Base-by-base conservation (phyloP, 37 sponge, comb jelly and placozoan genomes). In the Axinella damicornis region DNA sequence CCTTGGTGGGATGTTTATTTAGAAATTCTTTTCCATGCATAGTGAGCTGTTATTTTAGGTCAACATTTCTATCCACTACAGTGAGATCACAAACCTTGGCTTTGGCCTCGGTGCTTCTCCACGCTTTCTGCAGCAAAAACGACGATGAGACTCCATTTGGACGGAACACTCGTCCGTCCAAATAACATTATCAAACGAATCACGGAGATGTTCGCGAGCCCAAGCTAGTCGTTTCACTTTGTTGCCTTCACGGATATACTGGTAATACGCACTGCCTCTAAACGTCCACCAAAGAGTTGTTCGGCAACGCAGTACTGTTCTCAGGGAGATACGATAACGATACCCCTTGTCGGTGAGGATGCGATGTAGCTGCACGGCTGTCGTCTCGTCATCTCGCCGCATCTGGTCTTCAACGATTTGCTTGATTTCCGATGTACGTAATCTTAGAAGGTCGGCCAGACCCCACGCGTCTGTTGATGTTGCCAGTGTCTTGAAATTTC, bases 281-380 rank as follows among this genome's bases (percentile, higher is more conserved):
- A 79, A 79, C 36, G 80, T 79, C 80, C 80, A 79, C 46, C 80
- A 65, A 2, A 79, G 67, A 27, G 80, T 19, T 32, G 80, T 28
- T 36, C 80, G 28, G 54, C 80, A 65, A 21, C 80, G 80, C 28
- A 79, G 32, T 18, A 79, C 53, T 30, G 80, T 79, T 16, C 46
- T 38, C 30, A 66, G 65, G 30, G 67, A 65, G 19, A 65, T 67
- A 27, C 27, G 22, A n/a, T n/a, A n/a, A n/a, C n/a, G n/a, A 28
- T 79, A 65, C 25, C 80, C 80, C 36, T 67, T 30, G 80, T 32
- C 32, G 16, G 30, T 35, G 67, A 79, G 36, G 36, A 79, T 2
- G 24, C n/a, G 27, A 31, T 59, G 53, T 22, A 79, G 67, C 52
- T 79, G 80, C 4, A 38, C 19, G 18, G 80, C 67, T 58, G 65